phyloP scores from a whole-genome alignment of 1,140 invertebrate species.

The Acromyrmex heyeri region DNA sequence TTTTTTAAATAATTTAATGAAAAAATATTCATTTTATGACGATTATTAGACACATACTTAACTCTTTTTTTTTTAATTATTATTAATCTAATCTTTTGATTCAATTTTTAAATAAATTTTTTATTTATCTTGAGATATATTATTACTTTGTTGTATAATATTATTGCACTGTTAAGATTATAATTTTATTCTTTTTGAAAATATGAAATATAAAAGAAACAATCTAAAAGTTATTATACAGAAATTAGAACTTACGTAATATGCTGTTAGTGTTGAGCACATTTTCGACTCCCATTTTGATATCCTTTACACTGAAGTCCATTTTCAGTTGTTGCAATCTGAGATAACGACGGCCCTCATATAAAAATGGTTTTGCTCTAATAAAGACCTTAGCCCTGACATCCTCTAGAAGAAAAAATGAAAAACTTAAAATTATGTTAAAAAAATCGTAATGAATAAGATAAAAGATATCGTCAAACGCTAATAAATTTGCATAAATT shows the following conservation, averaged over 20 bases:
- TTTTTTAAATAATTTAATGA: not conserved
- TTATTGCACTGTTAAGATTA: not conserved
- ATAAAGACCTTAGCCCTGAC: constrained; percentile 94
- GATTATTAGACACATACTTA: not conserved
- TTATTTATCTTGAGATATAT: not conserved
- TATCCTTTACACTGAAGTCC: constrained; percentile 93
- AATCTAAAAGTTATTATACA: not conserved
- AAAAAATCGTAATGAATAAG: not conserved
- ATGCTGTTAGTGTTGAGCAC: constrained; percentile 92
- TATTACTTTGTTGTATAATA: not conserved
- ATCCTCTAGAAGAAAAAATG: constrained; percentile 88
- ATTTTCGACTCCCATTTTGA: constrained; percentile 94
- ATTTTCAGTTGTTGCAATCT: constrained; percentile 92
- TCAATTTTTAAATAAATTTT: not conserved
- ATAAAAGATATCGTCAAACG: not conserved
- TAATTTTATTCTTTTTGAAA: constrained; percentile 5
- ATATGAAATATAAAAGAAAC: not conserved
- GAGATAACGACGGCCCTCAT: constrained; percentile 89
- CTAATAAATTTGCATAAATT: constrained; percentile 11
- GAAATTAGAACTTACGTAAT: constrained; percentile 89
- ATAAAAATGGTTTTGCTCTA: constrained; percentile 88
- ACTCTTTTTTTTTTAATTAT: not conserved
- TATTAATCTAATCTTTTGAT: not conserved
- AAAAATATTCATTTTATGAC: not conserved
- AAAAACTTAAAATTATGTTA: not conserved